These are phyloP conservation scores for Acropora yongei DNA, from an alignment of 64 coral and sea anemone genomes.

Conservation along the genomic window DNA sequence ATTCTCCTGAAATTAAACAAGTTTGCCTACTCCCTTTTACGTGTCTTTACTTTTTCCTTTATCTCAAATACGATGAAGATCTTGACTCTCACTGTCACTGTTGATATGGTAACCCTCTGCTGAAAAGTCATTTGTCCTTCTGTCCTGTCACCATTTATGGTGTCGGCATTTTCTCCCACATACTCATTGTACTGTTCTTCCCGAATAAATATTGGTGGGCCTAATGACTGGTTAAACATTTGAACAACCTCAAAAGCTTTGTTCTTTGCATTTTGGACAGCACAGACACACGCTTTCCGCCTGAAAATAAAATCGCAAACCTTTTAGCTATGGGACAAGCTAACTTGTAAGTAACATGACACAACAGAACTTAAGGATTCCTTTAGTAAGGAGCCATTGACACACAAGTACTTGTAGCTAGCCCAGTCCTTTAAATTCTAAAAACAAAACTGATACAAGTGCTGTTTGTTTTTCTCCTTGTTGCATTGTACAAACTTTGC, in stretches of 20 bases:
- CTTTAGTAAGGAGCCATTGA: no score
- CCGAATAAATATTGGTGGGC: slow-evolving; percentile 77
- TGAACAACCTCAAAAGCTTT: slow-evolving; percentile 93
- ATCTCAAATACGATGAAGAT: slow-evolving; percentile 96
- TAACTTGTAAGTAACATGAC: no score
- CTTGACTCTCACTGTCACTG: slow-evolving; percentile 87
- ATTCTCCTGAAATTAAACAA: no score
- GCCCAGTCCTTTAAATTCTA: no score
- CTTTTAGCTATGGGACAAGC: no score
- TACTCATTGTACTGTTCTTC: slow-evolving; percentile 89
- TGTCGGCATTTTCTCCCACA: slow-evolving; percentile 21
- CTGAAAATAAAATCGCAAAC: slow-evolving; percentile 40
- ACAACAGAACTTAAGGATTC: no score
- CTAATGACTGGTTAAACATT: slow-evolving; percentile 91
- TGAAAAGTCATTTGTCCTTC: slow-evolving; percentile 71
- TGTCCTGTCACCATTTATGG: not conserved
- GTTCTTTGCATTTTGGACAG: slow-evolving; percentile 92
- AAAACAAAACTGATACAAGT: no score
- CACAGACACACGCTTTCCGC: slow-evolving; percentile 91
- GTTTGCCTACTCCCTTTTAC: slow-evolving; percentile 64
- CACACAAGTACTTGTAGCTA: no score
- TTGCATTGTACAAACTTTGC: no score
- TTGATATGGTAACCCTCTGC: slow-evolving; percentile 69
- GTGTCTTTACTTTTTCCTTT: slow-evolving; percentile 63
- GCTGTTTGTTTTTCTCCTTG: no score